Evolutionary conservation across 2,888 invertebrate genomes (phyloP), one percentile per base, ranked within the genome.

Genomic region (Tholera decimalis): DNA sequence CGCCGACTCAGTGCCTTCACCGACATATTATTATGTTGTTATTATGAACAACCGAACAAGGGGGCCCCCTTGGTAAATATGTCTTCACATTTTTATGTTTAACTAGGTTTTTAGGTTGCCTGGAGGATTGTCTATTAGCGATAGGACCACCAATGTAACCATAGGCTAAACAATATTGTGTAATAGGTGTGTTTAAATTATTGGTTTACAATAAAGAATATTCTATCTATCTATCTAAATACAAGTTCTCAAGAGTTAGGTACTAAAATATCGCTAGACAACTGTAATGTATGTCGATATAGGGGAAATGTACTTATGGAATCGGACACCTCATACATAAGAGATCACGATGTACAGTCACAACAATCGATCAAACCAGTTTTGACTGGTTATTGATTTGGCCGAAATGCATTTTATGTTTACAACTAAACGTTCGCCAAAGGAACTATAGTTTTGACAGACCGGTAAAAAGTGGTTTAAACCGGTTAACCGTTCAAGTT

Each of bases 271-370:
- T 44, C 44, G 15, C 44, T 44, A 24, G 44, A 44, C 44, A 24
- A 24, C 44, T 24, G 15, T 44, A 24, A 44, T 44, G 24, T 44
- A 44, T 15, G 24, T 28, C 39, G 5, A 5, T 41, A 43, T 18
- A 41, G 11, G 18, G 24, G n/a, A 60, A 20, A 33, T 33, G 62
- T 18, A 43, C 2, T 15, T n/a, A 61, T 60, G 26, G n/a, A 33
- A 33, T 18, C 18, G 18, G 41, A 18, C 11, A 24, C 60, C 30
- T 41, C 60, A 24, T 41, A 18, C 8, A 60, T 43, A 11, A 15
- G 30, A 5, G 8, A 8, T 43, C 24, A 58, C n/a, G 8, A 24
- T 39, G 8, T 44, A 43, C 43, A 44, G 44, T 44, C 24, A 24
- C 22, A 43, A 43, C 13, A 24, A 20, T 22, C 20, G 6, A 22